Evolutionary conservation across 1,140 invertebrate genomes (phyloP), one percentile per base, ranked within the genome.

Genomic region (Drosophila teissieri): DNA sequence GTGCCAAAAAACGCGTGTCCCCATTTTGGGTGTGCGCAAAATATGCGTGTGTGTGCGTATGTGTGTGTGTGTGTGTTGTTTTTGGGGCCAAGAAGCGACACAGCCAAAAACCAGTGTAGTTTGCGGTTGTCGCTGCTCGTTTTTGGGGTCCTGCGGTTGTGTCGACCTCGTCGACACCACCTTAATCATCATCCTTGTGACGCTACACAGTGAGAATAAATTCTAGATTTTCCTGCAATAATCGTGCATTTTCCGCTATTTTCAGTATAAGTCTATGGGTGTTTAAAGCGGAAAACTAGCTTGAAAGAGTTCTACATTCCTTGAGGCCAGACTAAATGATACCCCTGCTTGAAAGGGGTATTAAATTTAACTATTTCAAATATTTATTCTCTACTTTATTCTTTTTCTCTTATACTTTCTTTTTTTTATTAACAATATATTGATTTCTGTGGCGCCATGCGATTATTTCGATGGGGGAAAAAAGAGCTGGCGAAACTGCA

Each of bases 21-120:
- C 11, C 31, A n/a, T 27, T 19, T 60, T 24, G 15, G 19, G 42
- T 10, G 42, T 44, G 10, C n/a, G 17, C 46, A n/a, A 36, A 36
- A 49, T 44, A 39, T 46, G n/a, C 22, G 45, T 44, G 5, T 37
- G 22, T 22, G 22, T 24, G 4, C 53, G 61, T 54, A n/a, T 45
- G 42, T 19, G 5, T 37, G 22, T 24, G 22, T 24, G 4, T 65
- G 61, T 54, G 40, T 45, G 42, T 19, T 45, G 42, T 45, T 45
- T 53, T 54, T 69, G 52, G 58, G 42, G 15, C 36, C 34, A 51
- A 40, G 36, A n/a, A 57, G 53, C 37, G 44, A 63, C 44, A 62
- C 39, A 73, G 58, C 48, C 67, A n/a, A 63, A 68, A 73, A 80
- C 68, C 53, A 74, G 69, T 68, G 52, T 79, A 74, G 57, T 70